A percentile compares a stretch with the other conserved stretches of the same genome.
Evolutionary conservation across 2,797 vertebrate genomes (phyloP).

Genomic region (Gymnothorax javanicus): DNA sequence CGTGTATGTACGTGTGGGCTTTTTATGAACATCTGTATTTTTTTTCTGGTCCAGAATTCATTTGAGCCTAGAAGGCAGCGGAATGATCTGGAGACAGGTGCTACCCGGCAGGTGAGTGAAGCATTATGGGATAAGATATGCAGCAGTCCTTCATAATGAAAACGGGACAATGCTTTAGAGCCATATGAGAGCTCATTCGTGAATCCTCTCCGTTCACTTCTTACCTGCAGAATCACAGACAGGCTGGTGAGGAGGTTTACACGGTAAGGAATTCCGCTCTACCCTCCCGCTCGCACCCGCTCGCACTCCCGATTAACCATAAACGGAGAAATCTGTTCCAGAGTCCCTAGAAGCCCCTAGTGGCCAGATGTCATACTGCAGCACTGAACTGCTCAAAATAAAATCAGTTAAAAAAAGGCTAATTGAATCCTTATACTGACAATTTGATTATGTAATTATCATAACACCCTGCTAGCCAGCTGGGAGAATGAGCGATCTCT

Average conservation of each 20-base stretch:
- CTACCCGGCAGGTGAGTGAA: not conserved
- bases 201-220: not conserved
- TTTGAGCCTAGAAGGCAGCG: not conserved
- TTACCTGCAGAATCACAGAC: constrained; percentile 8
- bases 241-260: not conserved
- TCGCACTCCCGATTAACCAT: too few relatives aligned
- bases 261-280: not conserved
- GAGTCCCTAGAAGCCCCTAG: too few relatives aligned
- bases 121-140: not conserved
- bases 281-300: not conserved
- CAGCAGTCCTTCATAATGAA: not conserved
- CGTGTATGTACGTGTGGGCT: not conserved
- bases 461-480: too few relatives aligned
- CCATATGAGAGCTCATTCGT: not conserved
- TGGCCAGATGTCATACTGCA: too few relatives aligned
- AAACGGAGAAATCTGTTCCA: too few relatives aligned
- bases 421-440: too few relatives aligned
- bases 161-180: not conserved
- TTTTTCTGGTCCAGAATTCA: too few relatives aligned
- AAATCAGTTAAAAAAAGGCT: too few relatives aligned
- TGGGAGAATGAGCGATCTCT: too few relatives aligned
- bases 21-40: too few relatives aligned
- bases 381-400: too few relatives aligned
- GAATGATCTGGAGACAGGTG: not conserved
- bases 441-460: too few relatives aligned